These are phyloP conservation scores for Gymnarchus niloticus DNA, from an alignment of 2,113 vertebrate species.

Conservation along the genomic window DNA sequence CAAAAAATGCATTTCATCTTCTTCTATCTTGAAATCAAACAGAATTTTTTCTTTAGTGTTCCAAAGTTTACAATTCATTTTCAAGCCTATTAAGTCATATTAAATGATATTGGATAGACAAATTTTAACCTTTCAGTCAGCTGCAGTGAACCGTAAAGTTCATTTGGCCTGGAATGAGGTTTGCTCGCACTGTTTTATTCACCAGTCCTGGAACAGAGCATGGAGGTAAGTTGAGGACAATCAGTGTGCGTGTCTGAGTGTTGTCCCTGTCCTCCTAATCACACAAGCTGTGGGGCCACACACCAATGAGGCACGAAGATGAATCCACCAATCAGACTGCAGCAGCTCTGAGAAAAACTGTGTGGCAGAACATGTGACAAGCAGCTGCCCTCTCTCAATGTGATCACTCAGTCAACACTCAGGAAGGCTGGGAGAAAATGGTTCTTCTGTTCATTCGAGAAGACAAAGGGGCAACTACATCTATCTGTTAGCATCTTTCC, in stretches of 20 bases:
- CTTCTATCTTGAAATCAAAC: neutral
- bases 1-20: neutral
- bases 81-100: neutral
- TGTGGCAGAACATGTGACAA: conserved; percentile 32
- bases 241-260: neutral
- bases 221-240: neutral
- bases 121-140: neutral
- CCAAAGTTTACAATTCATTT: neutral
- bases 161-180: neutral
- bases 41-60: neutral
- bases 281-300: neutral
- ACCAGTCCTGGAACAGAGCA: neutral
- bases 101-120: neutral
- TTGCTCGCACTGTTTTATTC: conserved; percentile 2
- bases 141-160: neutral
- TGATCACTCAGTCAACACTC: neutral
- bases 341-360: neutral
- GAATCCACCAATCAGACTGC: conserved; percentile 21
- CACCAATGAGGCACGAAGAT: neutral
- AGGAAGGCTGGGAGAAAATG: neutral
- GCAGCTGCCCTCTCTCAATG: neutral
- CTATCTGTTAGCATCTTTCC: neutral
- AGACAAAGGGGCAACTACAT: neutral
- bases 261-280: neutral
- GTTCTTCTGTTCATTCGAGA: neutral